A percentile compares a stretch with the other conserved stretches of the same genome.
Evolutionary conservation across 53 echinoderm and acorn worm species (phyloP).

Genomic region (Mesocentrotus franciscanus): DNA sequence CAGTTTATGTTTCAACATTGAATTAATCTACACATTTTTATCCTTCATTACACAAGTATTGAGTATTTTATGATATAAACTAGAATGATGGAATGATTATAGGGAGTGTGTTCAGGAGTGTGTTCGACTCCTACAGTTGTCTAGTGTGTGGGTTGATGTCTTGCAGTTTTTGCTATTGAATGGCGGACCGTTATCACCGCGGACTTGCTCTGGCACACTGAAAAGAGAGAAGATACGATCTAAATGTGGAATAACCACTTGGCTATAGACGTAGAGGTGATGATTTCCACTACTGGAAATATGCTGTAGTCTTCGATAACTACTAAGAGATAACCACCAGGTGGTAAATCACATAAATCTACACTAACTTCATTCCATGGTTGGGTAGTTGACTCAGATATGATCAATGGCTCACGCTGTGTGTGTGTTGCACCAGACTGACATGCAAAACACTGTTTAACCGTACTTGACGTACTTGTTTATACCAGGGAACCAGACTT

Average conservation of each 20-base stretch:
- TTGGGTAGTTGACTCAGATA: background rate
- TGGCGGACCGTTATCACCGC: slow-evolving; percentile 75
- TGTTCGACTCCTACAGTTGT: too few species aligned
- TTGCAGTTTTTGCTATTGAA: too few species aligned
- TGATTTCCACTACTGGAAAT: slow-evolving; percentile 17
- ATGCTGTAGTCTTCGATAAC: background rate
- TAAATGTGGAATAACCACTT: slow-evolving; percentile 71
- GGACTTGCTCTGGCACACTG: slow-evolving; percentile 56
- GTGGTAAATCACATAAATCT: background rate
- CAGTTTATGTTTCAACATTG: too few species aligned
- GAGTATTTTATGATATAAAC: too few species aligned
- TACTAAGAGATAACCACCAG: background rate
- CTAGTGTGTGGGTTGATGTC: too few species aligned
- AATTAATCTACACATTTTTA: too few species aligned
- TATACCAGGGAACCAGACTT: too few species aligned
- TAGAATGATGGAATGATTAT: too few species aligned
- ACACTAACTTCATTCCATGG: background rate
- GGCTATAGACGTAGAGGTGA: slow-evolving; percentile 63
- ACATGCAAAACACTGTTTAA: too few species aligned
- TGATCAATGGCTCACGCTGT: background rate
- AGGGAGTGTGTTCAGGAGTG: too few species aligned
- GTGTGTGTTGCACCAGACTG: fast-evolving
- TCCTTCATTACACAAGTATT: too few species aligned
- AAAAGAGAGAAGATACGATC: slow-evolving; percentile 71
- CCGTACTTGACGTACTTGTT: too few species aligned